Evolutionary conservation across 2,113 vertebrate genomes (phyloP).

Genomic region (Psilopogon haemacephalus): DNA sequence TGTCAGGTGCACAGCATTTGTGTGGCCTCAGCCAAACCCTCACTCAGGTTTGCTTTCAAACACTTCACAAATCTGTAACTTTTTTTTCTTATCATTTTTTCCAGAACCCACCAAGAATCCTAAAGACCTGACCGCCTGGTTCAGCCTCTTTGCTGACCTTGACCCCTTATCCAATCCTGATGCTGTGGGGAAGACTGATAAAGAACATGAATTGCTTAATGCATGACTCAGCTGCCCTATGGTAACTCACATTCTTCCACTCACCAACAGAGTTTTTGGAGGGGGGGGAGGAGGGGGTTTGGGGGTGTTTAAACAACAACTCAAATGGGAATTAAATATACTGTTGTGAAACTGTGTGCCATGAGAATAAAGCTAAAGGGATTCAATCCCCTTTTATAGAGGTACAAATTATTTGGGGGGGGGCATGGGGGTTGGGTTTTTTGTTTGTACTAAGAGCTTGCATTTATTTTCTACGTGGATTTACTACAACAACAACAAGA

Average conservation of each 20-base stretch:
- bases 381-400: constrained; percentile 72
- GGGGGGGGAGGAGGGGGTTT: no score
- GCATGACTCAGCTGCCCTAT: constrained; percentile 77
- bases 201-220: constrained; percentile 91
- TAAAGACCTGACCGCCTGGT: constrained; percentile 91
- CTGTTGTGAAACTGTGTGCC: constrained; percentile 73
- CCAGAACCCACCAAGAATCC: constrained; percentile 78
- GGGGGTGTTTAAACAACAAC: neutral
- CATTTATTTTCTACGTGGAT: constrained; percentile 56
- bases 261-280: constrained; percentile 10
- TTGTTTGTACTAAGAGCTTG: constrained; percentile 64
- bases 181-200: constrained; percentile 86
- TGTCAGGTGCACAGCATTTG: neutral
- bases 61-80: neutral
- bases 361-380: constrained; percentile 77
- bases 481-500: neutral
- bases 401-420: constrained; percentile 53
- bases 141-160: constrained; percentile 94
- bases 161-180: constrained; percentile 96
- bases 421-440: no score
- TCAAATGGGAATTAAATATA: constrained; percentile 51
- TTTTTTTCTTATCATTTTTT: neutral
- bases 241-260: constrained; percentile 41
- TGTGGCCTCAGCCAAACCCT: constrained; percentile 2
- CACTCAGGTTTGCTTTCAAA: constrained; percentile 32